Conservation (phyloP, 2,113 vertebrate species). For the Speoplatyrhinus poulsoni region DNA sequence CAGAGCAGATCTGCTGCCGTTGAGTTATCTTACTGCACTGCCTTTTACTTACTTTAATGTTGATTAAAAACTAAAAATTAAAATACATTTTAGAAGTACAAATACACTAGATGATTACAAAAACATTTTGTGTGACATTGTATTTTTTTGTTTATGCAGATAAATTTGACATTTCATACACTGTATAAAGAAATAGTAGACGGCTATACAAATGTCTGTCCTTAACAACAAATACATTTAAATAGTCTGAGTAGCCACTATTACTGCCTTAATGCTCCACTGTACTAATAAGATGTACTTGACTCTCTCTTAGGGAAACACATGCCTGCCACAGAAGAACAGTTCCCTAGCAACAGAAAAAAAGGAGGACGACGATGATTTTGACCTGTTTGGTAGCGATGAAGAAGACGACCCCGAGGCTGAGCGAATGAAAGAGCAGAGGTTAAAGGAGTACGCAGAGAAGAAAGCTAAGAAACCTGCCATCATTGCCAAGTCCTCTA, state of each 20-base stretch:
- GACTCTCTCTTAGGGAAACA: conserved; percentile 47
- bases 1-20: no score
- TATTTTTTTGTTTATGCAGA: no score
- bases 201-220: no score
- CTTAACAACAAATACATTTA: not conserved
- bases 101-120: no score
- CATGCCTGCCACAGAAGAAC: conserved; percentile 52
- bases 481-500: conserved; percentile 93
- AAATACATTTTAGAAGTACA: no score
- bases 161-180: no score
- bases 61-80: no score
- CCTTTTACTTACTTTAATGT: no score
- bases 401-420: conserved; percentile 92
- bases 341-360: conserved; percentile 35
- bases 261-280: not conserved
- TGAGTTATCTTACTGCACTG: no score
- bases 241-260: not conserved
- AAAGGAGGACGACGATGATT: conserved; percentile 58
- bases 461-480: conserved; percentile 88
- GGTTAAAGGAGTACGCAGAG: conserved; percentile 86
- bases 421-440: conserved; percentile 83
- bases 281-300: no score
- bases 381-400: conserved; percentile 88
- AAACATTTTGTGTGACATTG: no score
- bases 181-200: no score